Percentiles rank a stretch among this genome's conserved stretches.
These are phyloP conservation scores for Takifugu ocellatus DNA, from an alignment of 2,797 vertebrate species.

Conservation along the genomic window DNA sequence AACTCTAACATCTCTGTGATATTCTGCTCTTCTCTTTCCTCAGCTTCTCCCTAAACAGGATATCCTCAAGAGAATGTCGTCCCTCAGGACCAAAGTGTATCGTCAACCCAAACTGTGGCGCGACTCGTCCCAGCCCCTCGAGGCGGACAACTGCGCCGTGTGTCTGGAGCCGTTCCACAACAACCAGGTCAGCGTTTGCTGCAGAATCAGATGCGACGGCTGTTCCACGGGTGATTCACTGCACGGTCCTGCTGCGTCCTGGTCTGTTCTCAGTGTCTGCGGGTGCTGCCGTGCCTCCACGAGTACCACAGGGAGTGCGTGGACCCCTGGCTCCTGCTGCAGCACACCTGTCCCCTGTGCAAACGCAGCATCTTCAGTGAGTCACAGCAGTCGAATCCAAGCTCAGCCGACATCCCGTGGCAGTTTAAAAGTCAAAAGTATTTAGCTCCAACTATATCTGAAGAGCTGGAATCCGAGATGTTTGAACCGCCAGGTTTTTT, in stretches of 20 bases:
- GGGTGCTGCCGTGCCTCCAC: slow-evolving; percentile 89
- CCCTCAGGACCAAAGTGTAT: slow-evolving; percentile 84
- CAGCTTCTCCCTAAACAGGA: slow-evolving; percentile 85
- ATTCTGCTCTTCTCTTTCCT: not conserved
- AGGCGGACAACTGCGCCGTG: slow-evolving; percentile 86
- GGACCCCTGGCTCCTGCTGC: slow-evolving; percentile 91
- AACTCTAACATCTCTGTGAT: not conserved
- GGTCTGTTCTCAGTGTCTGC: slow-evolving; percentile 78
- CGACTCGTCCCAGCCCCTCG: slow-evolving; percentile 57
- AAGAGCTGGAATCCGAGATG: too few relatives aligned
- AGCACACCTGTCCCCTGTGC: slow-evolving; percentile 93
- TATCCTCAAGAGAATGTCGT: slow-evolving; percentile 75
- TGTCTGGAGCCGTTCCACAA: slow-evolving; percentile 90
- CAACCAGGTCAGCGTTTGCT: slow-evolving; percentile 79
- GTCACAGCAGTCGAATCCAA: slow-evolving; percentile 24
- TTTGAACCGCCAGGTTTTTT: too few relatives aligned
- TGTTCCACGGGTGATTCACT: not conserved
- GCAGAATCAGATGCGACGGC: not conserved
- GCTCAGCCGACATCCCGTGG: too few relatives aligned
- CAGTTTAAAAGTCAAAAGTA: too few relatives aligned
- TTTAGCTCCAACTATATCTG: too few relatives aligned
- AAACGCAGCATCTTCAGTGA: slow-evolving; percentile 89
- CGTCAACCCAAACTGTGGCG: slow-evolving; percentile 68
- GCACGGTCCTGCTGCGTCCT: not conserved
- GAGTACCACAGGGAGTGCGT: slow-evolving; percentile 93